Conservation (phyloP, 1,140 invertebrate genomes). For the Medauroidea extradentata region DNA sequence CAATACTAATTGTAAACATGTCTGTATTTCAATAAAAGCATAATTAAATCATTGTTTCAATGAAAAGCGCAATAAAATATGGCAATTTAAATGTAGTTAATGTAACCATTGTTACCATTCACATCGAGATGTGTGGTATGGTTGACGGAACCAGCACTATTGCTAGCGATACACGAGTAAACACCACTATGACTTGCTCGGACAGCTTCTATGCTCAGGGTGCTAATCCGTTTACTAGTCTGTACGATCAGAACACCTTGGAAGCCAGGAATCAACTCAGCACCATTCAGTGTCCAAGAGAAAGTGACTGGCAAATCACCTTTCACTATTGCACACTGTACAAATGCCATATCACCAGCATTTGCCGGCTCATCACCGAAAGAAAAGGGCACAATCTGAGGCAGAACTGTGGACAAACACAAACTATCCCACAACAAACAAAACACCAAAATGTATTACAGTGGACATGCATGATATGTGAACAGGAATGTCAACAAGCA, state of each 20-base stretch:
- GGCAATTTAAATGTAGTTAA: no score
- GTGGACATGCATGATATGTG: no score
- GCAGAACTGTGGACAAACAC: constrained; percentile 48
- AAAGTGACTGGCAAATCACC: constrained; percentile 72
- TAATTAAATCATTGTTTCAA: no score
- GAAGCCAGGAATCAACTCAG: constrained; percentile 52
- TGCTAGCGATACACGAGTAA: constrained; percentile 75
- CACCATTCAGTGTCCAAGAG: constrained; percentile 66
- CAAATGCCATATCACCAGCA: constrained; percentile 37
- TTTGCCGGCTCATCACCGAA: constrained; percentile 50
- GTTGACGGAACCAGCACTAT: constrained; percentile 65
- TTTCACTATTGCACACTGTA: constrained; percentile 65
- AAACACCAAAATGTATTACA: no score
- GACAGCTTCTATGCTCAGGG: constrained; percentile 56
- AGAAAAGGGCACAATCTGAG: constrained; percentile 54
- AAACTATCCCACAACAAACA: neutral
- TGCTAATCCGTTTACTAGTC: constrained; percentile 39
- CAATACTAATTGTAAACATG: no score
- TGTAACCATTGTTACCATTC: constrained; percentile 52
- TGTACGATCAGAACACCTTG: constrained; percentile 36
- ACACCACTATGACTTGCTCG: constrained; percentile 49
- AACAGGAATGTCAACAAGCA: no score
- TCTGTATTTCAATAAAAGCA: no score
- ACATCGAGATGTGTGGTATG: constrained; percentile 65
- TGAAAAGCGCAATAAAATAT: neutral